A percentile compares a stretch with the other conserved stretches of the same genome.
These are phyloP conservation scores for Lepus europaeus DNA, from an alignment of 2,113 vertebrate species.

Conservation along the genomic window DNA sequence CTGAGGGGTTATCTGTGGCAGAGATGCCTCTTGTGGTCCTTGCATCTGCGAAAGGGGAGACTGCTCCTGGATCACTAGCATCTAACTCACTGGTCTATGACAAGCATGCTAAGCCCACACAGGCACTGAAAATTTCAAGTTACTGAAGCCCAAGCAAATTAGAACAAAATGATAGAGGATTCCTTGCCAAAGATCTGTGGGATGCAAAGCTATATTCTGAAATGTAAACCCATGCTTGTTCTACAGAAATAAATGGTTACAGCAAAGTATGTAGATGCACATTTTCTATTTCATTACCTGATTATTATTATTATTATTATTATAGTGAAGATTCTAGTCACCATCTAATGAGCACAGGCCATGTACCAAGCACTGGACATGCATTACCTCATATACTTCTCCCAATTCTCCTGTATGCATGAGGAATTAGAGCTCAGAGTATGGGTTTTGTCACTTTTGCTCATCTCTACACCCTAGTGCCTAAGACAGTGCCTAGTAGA, in stretches of 20 bases:
- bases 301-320: background rate
- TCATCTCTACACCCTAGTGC: background rate
- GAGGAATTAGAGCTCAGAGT: background rate
- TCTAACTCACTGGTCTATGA: background rate
- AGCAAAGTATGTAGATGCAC: background rate
- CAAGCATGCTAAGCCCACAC: background rate
- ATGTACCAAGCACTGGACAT: accelerated
- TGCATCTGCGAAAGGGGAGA: background rate
- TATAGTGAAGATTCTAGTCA: background rate
- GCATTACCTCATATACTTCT: background rate
- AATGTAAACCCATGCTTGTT: background rate
- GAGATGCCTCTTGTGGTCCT: accelerated
- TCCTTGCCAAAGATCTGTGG: background rate
- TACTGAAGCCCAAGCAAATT: background rate
- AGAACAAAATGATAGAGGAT: background rate
- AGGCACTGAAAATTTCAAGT: background rate
- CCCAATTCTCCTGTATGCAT: background rate
- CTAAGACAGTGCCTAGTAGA: background rate
- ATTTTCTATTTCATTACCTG: background rate
- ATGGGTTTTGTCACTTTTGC: background rate
- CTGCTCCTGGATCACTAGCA: background rate
- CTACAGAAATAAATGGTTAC: background rate
- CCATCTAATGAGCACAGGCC: background rate
- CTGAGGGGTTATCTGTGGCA: background rate
- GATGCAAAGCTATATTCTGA: background rate